Percentiles rank a stretch among this genome's conserved stretches.
These are phyloP conservation scores for Cyanoliseus patagonus DNA, from an alignment of 2,113 vertebrate species.

Conservation along the genomic window DNA sequence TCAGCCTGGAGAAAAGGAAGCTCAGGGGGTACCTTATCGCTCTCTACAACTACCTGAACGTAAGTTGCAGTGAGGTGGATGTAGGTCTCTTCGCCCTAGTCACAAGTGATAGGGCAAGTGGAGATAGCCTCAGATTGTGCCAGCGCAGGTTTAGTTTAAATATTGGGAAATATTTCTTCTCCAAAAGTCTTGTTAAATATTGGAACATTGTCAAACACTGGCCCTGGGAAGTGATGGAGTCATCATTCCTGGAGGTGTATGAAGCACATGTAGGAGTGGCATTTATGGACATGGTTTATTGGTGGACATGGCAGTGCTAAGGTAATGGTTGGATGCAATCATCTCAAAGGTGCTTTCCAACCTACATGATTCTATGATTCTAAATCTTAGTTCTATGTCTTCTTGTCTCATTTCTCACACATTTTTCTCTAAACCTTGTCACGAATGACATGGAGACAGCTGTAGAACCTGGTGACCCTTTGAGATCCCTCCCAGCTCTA, in stretches of 20 bases:
- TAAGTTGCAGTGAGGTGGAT: neutral
- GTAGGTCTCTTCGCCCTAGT: neutral
- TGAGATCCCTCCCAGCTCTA: neutral
- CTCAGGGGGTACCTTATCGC: neutral
- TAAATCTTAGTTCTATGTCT: neutral
- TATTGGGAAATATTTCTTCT: neutral
- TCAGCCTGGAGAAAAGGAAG: neutral
- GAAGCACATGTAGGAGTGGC: neutral
- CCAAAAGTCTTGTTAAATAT: neutral
- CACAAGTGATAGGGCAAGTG: neutral
- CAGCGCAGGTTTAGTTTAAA: neutral
- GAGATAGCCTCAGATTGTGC: neutral
- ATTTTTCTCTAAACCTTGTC: neutral
- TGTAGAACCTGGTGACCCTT: neutral
- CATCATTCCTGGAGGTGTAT: neutral
- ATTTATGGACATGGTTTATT: neutral
- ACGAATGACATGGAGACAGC: neutral
- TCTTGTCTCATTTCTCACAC: neutral
- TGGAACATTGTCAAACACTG: neutral
- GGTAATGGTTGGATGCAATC: neutral
- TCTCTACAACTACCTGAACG: neutral
- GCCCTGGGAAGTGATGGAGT: neutral
- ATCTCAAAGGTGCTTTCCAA: neutral
- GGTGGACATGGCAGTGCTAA: neutral
- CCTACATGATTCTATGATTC: neutral